phyloP scores from a whole-genome alignment of 2,797 vertebrate genomes.

The Takifugu rubripes region DNA sequence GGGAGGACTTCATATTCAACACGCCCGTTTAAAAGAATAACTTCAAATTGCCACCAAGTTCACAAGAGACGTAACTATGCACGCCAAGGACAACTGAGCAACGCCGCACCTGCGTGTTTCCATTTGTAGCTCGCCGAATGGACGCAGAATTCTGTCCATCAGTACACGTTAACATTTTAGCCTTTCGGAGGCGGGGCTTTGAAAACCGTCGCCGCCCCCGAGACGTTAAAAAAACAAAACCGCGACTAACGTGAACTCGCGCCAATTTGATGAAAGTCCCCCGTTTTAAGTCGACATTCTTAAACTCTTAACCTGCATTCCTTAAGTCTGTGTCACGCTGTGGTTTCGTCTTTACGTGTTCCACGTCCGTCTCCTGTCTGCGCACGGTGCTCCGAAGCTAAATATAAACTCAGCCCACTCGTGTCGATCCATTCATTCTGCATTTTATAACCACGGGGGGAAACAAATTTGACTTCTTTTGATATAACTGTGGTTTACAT shows the following conservation, averaged over 20 bases:
- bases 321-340: slow-evolving; percentile 58
- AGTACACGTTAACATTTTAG: slow-evolving; percentile 38
- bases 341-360: slow-evolving; percentile 45
- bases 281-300: slow-evolving; percentile 53
- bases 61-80: slow-evolving; percentile 76
- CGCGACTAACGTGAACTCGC: slow-evolving; percentile 59
- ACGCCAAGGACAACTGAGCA: slow-evolving; percentile 75
- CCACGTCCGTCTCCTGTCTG: slow-evolving; percentile 52
- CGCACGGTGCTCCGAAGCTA: slow-evolving; percentile 64
- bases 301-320: slow-evolving; percentile 65
- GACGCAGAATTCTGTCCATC: slow-evolving; percentile 52
- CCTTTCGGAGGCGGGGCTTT: slow-evolving; percentile 34
- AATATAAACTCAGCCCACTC: slow-evolving; percentile 41
- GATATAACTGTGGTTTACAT: slow-evolving; percentile 77
- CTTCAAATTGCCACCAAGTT: slow-evolving; percentile 51
- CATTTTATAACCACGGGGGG: slow-evolving; percentile 65
- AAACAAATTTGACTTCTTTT: slow-evolving; percentile 51
- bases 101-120: slow-evolving; percentile 56
- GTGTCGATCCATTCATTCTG: slow-evolving; percentile 62
- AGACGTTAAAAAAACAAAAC: slow-evolving; percentile 25
- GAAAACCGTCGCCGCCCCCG: slow-evolving; percentile 36
- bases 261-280: slow-evolving; percentile 47
- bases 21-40: slow-evolving; percentile 51
- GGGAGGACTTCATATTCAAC: slow-evolving; percentile 41
- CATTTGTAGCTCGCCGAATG: slow-evolving; percentile 72